Base-by-base conservation (phyloP, 2,113 vertebrate species). In the Solea senegalensis region DNA sequence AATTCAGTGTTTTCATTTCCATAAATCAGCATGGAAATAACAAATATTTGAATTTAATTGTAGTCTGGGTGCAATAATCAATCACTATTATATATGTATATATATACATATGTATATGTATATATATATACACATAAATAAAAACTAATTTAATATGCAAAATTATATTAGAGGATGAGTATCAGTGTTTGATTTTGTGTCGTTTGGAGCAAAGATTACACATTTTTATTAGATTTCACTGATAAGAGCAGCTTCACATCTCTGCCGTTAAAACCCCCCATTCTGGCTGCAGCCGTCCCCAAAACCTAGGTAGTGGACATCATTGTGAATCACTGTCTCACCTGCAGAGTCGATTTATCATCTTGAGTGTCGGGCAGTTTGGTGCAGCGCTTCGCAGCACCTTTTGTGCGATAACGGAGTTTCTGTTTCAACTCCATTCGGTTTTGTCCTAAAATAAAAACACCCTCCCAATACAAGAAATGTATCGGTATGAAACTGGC, bases 381-480 rank as follows among this genome's bases (percentile, higher is more conserved):
- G 48, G 45, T 58, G n/a, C 56, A 9, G 55, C 52, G 60, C 40
- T 57, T 65, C 55, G 51, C 21, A 50, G 34, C 13, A 40, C 13
- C 45, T 65, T 71, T 16, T 53, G 43, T 52, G 34, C 55, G 34
- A 59, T 34, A 56, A 69, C 72, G 16, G 59, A 81, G 51, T 45
- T 21, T 75, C 44, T 68, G 62, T 70, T 76, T 80, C 43, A 55
- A 58, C 41, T 21, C 28, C 21, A 11, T 80, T 70, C 53, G 11
- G 21, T 13, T 3, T 49, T 56, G 63, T 69, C 67, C 72, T 48
- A 2, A 78, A 82, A 81, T 71, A 9, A 83, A 81, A 77, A 86
- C 76, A 87, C 4, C 12, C 45, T 46, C 9, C 4, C 14, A 48
- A 45, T 45, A 4, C 3, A 13, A 13, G 2, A 11, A 44, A 45